These are phyloP conservation scores for Petrolisthes manimaculis DNA, from an alignment of 2,888 invertebrate genomes.

Conservation along the genomic window DNA sequence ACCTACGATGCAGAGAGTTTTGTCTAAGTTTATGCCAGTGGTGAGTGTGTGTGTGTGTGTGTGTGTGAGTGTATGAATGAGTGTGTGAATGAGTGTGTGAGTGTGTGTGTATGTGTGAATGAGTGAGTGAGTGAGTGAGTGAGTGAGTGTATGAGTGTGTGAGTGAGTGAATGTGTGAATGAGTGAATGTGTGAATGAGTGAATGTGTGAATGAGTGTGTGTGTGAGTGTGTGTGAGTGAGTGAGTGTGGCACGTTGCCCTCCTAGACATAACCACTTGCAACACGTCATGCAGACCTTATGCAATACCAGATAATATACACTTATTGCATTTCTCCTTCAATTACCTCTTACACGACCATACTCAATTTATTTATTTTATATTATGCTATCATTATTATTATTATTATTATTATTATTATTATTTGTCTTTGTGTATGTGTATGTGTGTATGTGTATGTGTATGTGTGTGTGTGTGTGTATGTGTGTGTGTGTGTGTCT, in stretches of 20 bases:
- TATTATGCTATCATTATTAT: not conserved
- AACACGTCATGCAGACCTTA: not conserved
- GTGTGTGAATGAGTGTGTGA: not conserved
- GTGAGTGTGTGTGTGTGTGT: not conserved
- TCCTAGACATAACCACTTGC: not conserved
- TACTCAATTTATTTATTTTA: not conserved
- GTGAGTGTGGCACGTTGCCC: not conserved
- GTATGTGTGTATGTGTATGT: not conserved
- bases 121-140: slow-evolving; percentile 34
- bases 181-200: not conserved
- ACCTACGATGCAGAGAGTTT: too few relatives aligned
- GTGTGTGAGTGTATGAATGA: not conserved
- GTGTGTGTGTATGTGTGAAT: not conserved
- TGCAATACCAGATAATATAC: not conserved
- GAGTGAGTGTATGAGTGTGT: slow-evolving; percentile 37
- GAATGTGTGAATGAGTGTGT: not conserved
- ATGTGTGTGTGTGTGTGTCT: slow-evolving; percentile 7
- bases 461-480: not conserved
- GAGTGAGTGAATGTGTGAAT: slow-evolving; percentile 34
- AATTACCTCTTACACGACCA: not conserved
- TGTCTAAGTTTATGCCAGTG: not conserved
- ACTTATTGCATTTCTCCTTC: not conserved
- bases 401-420: not conserved
- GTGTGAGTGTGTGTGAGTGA: slow-evolving; percentile 4
- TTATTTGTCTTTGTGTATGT: not conserved